Evolutionary conservation across 2,113 vertebrate genomes (phyloP).

Genomic region (Kobus ellipsiprymnus): DNA sequence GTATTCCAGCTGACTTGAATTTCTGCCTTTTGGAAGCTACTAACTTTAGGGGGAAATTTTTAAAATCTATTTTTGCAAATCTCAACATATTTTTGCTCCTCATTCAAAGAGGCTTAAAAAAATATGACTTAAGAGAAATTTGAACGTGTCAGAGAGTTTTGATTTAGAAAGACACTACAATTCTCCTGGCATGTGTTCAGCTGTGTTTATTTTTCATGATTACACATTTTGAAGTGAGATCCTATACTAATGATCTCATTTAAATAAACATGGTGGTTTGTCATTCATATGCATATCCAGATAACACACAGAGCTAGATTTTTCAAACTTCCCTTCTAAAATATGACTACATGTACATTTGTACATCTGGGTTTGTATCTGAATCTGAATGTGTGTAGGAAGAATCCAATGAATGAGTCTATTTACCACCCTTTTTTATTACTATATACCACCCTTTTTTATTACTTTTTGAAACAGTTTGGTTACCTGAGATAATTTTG

Average conservation of each 20-base stretch:
- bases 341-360: background rate
- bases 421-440: background rate
- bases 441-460: background rate
- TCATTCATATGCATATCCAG: constrained; percentile 2
- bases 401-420: background rate
- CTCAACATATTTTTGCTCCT: background rate
- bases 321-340: constrained; percentile 25
- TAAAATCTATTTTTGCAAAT: background rate
- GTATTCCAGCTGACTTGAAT: background rate
- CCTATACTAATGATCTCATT: constrained; percentile 11
- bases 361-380: background rate
- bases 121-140: background rate
- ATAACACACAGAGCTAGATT: background rate
- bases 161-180: constrained; percentile 22
- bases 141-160: background rate
- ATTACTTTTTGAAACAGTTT: background rate
- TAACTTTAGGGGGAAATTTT: background rate
- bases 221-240: constrained; percentile 23
- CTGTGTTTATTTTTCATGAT: constrained; percentile 51
- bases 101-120: background rate
- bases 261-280: constrained; percentile 21
- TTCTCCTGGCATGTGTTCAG: constrained; percentile 4
- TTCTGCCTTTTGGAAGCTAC: background rate
- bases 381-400: background rate
- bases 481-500: background rate